Evolutionary conservation across 2,113 vertebrate genomes (phyloP).

Genomic region (Hymenochirus boettgeri): DNA sequence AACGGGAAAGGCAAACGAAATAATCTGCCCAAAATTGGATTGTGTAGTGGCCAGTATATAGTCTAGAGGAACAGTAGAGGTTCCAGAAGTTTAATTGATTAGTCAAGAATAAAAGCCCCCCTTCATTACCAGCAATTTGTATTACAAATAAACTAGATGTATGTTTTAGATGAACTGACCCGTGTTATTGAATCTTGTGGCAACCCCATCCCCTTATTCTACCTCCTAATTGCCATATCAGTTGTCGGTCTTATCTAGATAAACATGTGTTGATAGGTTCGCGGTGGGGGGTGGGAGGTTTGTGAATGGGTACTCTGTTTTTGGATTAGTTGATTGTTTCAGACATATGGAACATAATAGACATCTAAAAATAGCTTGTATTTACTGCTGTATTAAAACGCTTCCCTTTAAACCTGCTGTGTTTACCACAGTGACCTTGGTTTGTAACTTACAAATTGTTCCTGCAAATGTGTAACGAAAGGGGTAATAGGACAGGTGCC

Average conservation of each 20-base stretch:
- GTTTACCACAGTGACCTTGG: constrained; percentile 65
- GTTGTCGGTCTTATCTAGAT: constrained; percentile 56
- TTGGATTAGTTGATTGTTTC: constrained; percentile 62
- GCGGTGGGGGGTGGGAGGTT: constrained; percentile 52
- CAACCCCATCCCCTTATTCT: too few species aligned
- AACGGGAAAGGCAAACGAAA: too few species aligned
- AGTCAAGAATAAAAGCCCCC: too few species aligned
- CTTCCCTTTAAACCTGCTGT: constrained; percentile 71
- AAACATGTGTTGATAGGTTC: constrained; percentile 59
- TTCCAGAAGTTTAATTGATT: too few species aligned
- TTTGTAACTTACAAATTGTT: constrained; percentile 61
- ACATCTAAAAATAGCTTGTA: constrained; percentile 71
- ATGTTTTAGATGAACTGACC: too few species aligned
- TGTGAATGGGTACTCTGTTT: constrained; percentile 69
- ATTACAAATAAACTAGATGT: too few species aligned
- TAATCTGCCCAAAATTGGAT: too few species aligned
- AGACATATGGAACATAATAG: constrained; percentile 75
- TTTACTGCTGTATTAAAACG: constrained; percentile 79
- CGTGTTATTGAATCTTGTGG: too few species aligned
- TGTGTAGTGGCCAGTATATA: too few species aligned
- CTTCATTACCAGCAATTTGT: too few species aligned
- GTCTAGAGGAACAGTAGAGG: too few species aligned
- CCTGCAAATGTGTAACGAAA: too few species aligned
- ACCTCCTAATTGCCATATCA: constrained; percentile 58
- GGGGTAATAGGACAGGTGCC: constrained; percentile 66